phyloP scores from a whole-genome alignment of 2,888 invertebrate genomes.

The Thereva unica region DNA sequence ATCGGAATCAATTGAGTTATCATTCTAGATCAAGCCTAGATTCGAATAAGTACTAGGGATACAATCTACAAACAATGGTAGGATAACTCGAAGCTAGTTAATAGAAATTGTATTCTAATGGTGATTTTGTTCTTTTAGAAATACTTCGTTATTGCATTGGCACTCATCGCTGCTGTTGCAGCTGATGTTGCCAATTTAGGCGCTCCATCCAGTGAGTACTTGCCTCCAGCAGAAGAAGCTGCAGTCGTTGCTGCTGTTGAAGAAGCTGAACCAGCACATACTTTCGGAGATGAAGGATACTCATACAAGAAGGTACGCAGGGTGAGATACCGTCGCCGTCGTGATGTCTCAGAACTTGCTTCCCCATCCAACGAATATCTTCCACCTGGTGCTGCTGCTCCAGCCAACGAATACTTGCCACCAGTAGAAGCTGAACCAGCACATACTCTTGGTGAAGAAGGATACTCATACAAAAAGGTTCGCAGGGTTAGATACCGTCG shows the following conservation, averaged over 20 bases:
- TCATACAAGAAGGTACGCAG: slow-evolving; percentile 4
- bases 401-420: not conserved
- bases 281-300: slow-evolving; percentile 4
- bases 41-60: no score
- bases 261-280: slow-evolving; percentile 11
- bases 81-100: no score
- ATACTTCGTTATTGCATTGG: not conserved
- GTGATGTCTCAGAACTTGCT: slow-evolving; percentile 15
- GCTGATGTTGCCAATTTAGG: not conserved
- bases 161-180: not conserved
- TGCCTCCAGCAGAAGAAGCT: slow-evolving; percentile 3
- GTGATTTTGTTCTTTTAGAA: not conserved
- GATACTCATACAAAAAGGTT: slow-evolving; percentile 23
- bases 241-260: not conserved
- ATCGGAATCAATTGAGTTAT: no score
- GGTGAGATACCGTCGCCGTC: slow-evolving; percentile 6
- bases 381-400: slow-evolving; percentile 2
- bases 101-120: no score
- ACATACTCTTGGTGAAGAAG: slow-evolving; percentile 16
- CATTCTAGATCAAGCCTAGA: no score
- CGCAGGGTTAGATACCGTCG: slow-evolving; percentile 19
- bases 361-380: slow-evolving; percentile 18
- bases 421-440: slow-evolving; percentile 21
- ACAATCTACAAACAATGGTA: no score
- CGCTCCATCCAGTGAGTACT: not conserved